Base-by-base conservation (phyloP, 2,888 invertebrate species). In the Agriopis leucophaearia region DNA sequence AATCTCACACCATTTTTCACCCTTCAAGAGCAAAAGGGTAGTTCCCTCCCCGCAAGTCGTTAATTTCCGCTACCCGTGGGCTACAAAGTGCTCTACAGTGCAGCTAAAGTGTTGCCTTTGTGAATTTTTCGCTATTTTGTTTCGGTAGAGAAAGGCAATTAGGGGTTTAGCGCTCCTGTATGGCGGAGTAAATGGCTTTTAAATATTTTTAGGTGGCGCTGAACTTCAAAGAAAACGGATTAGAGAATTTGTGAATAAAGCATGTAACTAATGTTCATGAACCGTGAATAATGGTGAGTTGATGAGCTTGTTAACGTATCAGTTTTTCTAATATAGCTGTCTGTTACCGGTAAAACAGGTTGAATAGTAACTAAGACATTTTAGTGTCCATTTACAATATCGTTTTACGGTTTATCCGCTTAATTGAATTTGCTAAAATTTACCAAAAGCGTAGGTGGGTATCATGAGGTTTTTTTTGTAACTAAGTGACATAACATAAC, bases 31-130 rank as follows among this genome's bases (percentile, higher is more conserved):
- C 35, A 35, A 50, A 58, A 51, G 54, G 51, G 40, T 45, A 51
- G 45, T 52, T 59, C 18, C 52, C 27, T 8, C 57, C 54, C 47
- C n/a, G 51, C 54, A 52, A 67, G 63, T 63, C 63, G 54, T 67
- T 67, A 67, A 67, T 67, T 59, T 67, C 63, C 66, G 56, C 51
- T 45, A 38, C 61, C 58, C 55, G 45, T 40, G 47, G 44, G 63
- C 63, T 44, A 48, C 62, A 52, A 61, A 61, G 56, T 61, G 58
- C 58, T 58, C 42, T 16, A 51, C 56, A 36, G 42, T 66, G 67
- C 58, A 58, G 61, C 66, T 62, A 54, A 67, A 62, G 58, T 62
- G 56, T 61, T 66, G 58, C 67, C 58, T 63, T 67, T 63, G 67
- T 67, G 62, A 10, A 54, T 44, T 63, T 67, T 63, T 63, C 55